These are phyloP conservation scores for Nebria brevicollis DNA, from an alignment of 2,888 invertebrate genomes.

Conservation along the genomic window DNA sequence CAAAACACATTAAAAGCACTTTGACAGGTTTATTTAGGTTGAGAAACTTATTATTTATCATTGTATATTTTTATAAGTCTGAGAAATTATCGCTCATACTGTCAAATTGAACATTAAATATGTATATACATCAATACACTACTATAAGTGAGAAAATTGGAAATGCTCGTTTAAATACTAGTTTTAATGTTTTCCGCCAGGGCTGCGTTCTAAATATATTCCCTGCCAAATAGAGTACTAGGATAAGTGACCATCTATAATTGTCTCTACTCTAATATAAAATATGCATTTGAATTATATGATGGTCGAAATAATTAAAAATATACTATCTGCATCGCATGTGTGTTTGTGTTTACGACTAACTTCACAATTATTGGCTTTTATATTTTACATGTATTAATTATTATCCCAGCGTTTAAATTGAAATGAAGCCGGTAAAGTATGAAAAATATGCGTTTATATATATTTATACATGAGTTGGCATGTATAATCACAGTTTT, in stretches of 20 bases:
- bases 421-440: conserved; percentile 21
- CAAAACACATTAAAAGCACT: neutral
- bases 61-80: neutral
- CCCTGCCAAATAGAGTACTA: no score
- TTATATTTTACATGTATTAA: conserved; percentile 1
- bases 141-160: neutral
- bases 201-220: no score
- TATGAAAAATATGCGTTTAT: conserved; percentile 39
- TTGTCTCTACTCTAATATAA: no score
- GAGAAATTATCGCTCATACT: neutral
- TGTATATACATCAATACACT: neutral
- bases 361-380: conserved; percentile 1
- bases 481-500: conserved; percentile 37
- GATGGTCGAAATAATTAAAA: neutral
- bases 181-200: no score
- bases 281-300: neutral
- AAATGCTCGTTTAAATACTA: no score
- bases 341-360: neutral
- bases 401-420: conserved; percentile 9
- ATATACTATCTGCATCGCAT: neutral
- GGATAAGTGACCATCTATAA: no score
- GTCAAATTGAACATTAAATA: neutral
- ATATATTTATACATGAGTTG: conserved; percentile 40
- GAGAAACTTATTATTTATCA: neutral
- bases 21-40: neutral